Evolutionary conservation across 2,797 vertebrate genomes (phyloP).

Genomic region (Semaprochilodus insignis): DNA sequence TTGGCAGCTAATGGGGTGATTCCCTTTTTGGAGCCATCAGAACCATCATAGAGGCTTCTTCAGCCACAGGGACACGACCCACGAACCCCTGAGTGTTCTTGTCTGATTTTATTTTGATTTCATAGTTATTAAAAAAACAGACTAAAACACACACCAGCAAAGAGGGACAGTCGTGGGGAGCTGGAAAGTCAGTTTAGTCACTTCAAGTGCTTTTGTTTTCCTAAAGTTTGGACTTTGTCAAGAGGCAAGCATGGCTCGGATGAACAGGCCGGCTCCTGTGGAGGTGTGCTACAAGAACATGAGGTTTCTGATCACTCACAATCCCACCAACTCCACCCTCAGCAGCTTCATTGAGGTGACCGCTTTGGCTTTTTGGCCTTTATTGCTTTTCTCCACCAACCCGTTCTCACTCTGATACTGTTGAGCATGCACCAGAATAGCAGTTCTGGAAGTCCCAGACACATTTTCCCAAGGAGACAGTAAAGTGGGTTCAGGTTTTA

Average conservation of each 20-base stretch:
- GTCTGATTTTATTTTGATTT: constrained; percentile 5
- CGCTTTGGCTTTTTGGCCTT: background rate
- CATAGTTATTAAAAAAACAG: background rate
- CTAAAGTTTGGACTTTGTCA: constrained; percentile 6
- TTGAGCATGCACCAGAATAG: no score
- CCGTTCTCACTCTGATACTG: background rate
- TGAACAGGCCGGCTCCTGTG: constrained; percentile 91
- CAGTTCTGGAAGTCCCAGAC: no score
- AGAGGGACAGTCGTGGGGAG: background rate
- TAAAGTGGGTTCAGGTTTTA: no score
- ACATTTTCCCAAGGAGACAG: no score
- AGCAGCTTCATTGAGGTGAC: constrained; percentile 90
- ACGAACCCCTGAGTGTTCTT: constrained; percentile 14
- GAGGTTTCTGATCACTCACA: constrained; percentile 92
- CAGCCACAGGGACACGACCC: background rate
- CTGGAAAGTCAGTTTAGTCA: background rate
- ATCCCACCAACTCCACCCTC: constrained; percentile 89
- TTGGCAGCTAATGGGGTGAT: constrained; percentile 81
- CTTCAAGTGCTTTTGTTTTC: background rate
- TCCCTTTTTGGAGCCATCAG: constrained; percentile 14
- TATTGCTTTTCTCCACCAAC: background rate
- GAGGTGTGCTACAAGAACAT: constrained; percentile 93
- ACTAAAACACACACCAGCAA: background rate
- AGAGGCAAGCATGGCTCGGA: constrained; percentile 83
- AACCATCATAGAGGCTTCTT: constrained; percentile 20